Base-by-base conservation (phyloP, 2,113 vertebrate genomes). In the Azemiops feae region DNA sequence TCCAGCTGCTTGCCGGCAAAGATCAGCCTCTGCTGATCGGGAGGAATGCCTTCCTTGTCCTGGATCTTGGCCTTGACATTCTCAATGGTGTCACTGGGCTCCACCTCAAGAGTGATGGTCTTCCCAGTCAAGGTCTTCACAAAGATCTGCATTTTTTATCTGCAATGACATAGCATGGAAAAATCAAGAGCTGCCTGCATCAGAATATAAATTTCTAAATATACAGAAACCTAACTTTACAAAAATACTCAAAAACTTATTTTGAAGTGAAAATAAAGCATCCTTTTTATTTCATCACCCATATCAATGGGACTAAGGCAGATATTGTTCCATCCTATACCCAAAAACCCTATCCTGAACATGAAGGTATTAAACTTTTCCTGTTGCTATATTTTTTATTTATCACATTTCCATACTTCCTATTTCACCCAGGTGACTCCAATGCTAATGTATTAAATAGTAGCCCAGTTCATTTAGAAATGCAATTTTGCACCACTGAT, bases 81-180 rank as follows among this genome's bases (percentile, higher is more conserved):
- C 47, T 92, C 91, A 54, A 92, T 92, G n/a, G 91, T 92, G 86
- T 92, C 91, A 6, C 91, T 92, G 4, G 91, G 91, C 7, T 92
- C 91, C 30, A 92, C 91, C 11, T 92, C 91, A n/a, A 92, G 86
- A 8, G 91, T 97, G 86, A 97, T 97, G 92, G 97, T 97, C 88
- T 97, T 97, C 86, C 97, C 97, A 0, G 97, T 97, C 6, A 97
- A 39, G 91, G 97, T 97, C 92, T 97, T 98, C 88, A 98, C 97
- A 4, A 98, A 98, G 95, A 98, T 97, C 96, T 98, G 97, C 97
- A 98, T 69, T 97, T 98, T 54, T 90, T 86, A 90, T 43, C 92
- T 93, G 92, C 23, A 87, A 93, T 53, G 45, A 87, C 22, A 93
- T 18, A 87, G 16, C 43, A 53, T 34, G 7, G 25, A 12, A 43